A percentile compares a stretch with the other conserved stretches of the same genome.
Evolutionary conservation across 2,888 invertebrate genomes (phyloP).

Genomic region (Scaptomyza caliginosa): DNA sequence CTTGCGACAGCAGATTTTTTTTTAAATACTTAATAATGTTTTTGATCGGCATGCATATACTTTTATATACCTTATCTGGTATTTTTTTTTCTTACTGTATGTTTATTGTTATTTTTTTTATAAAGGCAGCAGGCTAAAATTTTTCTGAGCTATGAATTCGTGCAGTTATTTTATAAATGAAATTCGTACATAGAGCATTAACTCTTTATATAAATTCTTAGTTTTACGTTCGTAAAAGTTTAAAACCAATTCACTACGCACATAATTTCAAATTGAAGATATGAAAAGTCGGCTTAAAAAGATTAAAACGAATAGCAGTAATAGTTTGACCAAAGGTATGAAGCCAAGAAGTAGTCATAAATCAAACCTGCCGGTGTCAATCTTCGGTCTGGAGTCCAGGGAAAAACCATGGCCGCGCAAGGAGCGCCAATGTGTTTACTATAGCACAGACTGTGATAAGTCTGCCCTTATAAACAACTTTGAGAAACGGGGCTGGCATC

Average conservation of each 20-base stretch:
- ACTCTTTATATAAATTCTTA: conserved; percentile 15
- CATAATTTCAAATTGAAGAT: conserved; percentile 30
- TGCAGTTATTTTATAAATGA: background rate
- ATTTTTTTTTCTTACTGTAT: background rate
- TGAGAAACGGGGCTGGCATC: conserved; percentile 94
- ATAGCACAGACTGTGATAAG: conserved; percentile 89
- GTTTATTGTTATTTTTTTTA: background rate
- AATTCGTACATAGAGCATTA: background rate
- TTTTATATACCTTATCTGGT: background rate
- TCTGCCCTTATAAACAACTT: conserved; percentile 96
- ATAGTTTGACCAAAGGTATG: background rate
- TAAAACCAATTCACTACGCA: background rate
- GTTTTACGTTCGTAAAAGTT: conserved; percentile 13
- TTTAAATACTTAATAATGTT: too few relatives aligned
- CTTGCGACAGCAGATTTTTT: too few relatives aligned
- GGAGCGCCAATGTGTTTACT: conserved; percentile 49
- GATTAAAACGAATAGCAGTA: conserved; percentile 10
- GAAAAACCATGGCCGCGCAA: conserved; percentile 21
- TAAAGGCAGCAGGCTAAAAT: conserved; percentile 24
- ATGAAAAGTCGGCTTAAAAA: conserved; percentile 27
- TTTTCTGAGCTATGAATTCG: background rate
- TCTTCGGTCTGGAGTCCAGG: conserved; percentile 15
- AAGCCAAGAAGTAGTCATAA: conserved; percentile 8
- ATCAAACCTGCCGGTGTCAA: background rate
- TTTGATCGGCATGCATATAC: too few relatives aligned